These are phyloP conservation scores for Lasioglossum morio DNA, from an alignment of 2,888 invertebrate genomes.

Conservation along the genomic window DNA sequence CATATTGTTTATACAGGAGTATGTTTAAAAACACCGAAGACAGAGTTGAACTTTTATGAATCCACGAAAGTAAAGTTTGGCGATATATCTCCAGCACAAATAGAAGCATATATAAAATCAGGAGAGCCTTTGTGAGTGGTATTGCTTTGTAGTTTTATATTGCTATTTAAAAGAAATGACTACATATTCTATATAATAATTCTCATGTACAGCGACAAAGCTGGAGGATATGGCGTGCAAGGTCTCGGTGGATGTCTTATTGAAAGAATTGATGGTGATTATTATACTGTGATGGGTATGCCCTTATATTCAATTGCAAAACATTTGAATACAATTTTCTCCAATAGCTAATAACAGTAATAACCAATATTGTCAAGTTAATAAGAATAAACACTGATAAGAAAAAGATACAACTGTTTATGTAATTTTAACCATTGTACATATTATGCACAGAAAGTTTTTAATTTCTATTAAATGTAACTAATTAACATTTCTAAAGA, in stretches of 20 bases:
- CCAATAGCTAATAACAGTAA: conserved; percentile 30
- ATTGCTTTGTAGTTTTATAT: neutral
- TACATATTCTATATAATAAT: neutral
- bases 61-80: conserved; percentile 93
- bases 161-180: neutral
- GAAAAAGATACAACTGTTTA: neutral
- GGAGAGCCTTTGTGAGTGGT: conserved; percentile 92
- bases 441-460: neutral
- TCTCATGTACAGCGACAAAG: conserved; percentile 89
- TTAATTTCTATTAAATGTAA: neutral
- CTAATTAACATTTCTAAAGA: too few species aligned
- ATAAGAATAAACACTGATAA: conserved; percentile 4
- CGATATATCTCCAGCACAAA: conserved; percentile 90
- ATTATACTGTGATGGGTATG: conserved; percentile 95
- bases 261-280: conserved; percentile 93
- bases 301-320: conserved; percentile 87
- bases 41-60: conserved; percentile 91
- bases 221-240: conserved; percentile 97
- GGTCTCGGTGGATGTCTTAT: conserved; percentile 94
- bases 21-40: conserved; percentile 88
- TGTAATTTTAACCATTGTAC: neutral
- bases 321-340: conserved; percentile 77
- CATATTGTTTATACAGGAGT: conserved; percentile 96
- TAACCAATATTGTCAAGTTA: conserved; percentile 1
- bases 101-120: conserved; percentile 93